Evolutionary conservation across 2,113 vertebrate genomes (phyloP).

Genomic region (Anguilla rostrata): DNA sequence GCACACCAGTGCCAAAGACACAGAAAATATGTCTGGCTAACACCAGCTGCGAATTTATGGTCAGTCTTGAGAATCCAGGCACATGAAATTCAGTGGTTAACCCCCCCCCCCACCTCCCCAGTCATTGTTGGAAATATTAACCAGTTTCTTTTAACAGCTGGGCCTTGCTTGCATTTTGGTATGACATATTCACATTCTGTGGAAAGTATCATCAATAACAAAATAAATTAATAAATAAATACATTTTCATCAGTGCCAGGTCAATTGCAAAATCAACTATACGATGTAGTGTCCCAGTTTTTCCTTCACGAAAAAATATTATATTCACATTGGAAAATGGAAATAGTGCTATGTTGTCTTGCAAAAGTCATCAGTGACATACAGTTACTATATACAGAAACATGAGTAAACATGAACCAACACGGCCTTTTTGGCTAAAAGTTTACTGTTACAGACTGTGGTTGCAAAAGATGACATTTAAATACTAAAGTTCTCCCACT

Average conservation of each 20-base stretch:
- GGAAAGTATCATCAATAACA: not conserved
- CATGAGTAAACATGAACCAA: not conserved
- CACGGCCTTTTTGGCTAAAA: not conserved
- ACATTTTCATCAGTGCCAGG: not conserved
- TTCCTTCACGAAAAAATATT: not conserved
- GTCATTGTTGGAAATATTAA: conserved; percentile 34
- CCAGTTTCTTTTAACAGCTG: conserved; percentile 2
- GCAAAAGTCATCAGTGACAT: not conserved
- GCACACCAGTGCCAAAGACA: conserved; percentile 36
- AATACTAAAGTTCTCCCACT: no score
- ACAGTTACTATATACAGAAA: not conserved
- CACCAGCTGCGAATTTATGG: conserved; percentile 51
- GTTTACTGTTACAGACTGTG: not conserved
- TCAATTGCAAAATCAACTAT: not conserved
- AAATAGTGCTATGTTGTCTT: not conserved
- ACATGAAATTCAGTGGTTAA: conserved; percentile 20
- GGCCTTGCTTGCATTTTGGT: conserved; percentile 10
- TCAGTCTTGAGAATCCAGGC: not conserved
- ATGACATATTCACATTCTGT: conserved; percentile 3
- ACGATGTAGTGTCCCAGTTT: not conserved
- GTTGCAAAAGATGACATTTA: no score
- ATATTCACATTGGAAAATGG: not conserved
- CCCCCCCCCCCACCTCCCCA: not conserved
- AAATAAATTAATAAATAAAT: not conserved
- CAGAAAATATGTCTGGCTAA: conserved; percentile 31